Percentiles rank a stretch among this genome's conserved stretches.
phyloP scores from a whole-genome alignment of 2,113 vertebrate genomes.

The Neoarius graeffei region DNA sequence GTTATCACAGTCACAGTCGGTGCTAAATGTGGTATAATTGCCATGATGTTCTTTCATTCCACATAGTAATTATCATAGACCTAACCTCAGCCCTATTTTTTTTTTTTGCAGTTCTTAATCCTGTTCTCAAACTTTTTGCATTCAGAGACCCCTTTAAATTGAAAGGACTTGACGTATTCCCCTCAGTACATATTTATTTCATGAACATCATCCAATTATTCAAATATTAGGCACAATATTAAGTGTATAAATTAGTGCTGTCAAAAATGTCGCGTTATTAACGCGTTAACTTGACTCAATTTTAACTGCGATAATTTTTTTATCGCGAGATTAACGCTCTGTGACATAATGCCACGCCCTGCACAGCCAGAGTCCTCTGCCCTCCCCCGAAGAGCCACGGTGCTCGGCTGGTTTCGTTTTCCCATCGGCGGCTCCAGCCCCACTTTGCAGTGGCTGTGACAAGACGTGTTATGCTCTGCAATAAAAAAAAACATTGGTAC shows the following conservation, averaged over 20 bases:
- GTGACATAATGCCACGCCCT: too few species aligned
- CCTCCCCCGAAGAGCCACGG: too few species aligned
- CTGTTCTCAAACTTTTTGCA: not conserved
- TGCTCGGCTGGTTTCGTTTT: too few species aligned
- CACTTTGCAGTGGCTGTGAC: too few species aligned
- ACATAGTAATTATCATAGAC: not conserved
- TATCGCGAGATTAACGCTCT: too few species aligned
- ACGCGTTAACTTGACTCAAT: too few species aligned
- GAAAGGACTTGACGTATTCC: not conserved
- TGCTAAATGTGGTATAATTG: constrained; percentile 36
- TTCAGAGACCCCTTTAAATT: not conserved
- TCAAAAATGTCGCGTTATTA: too few species aligned
- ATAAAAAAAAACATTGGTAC: too few species aligned
- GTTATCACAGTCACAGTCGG: constrained; percentile 25
- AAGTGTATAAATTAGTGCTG: not conserved
- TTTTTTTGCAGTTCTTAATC: not conserved
- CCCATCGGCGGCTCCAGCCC: too few species aligned
- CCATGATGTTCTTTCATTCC: constrained; percentile 17
- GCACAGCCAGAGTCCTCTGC: too few species aligned
- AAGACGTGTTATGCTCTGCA: too few species aligned
- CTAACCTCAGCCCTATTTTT: not conserved
- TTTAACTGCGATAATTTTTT: too few species aligned
- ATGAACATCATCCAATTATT: not conserved
- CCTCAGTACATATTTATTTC: not conserved
- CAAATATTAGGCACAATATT: not conserved